These are phyloP conservation scores for Lithophane ornitopus DNA, from an alignment of 2,888 invertebrate genomes.

Conservation along the genomic window DNA sequence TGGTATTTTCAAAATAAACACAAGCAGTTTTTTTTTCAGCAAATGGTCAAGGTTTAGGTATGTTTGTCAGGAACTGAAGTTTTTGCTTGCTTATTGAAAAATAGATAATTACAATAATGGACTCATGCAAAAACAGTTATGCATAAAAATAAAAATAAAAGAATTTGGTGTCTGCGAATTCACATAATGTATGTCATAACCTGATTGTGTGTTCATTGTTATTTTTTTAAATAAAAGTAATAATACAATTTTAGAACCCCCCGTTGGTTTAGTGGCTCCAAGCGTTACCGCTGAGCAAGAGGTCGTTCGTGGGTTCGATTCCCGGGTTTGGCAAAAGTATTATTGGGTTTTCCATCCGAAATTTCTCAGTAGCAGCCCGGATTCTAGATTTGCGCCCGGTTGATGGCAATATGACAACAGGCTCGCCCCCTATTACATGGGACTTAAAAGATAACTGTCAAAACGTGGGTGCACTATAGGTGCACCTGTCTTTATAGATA, in stretches of 20 bases:
- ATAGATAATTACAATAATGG: conserved; percentile 8
- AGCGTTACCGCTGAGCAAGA: not conserved
- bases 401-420: not conserved
- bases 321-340: not conserved
- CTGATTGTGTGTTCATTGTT: not conserved
- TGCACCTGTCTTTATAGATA: too few species aligned
- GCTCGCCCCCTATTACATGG: not conserved
- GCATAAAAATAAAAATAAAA: not conserved
- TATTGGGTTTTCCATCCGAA: not conserved
- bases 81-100: conserved; percentile 29
- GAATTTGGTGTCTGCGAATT: not conserved
- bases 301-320: not conserved
- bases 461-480: not conserved
- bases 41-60: conserved; percentile 1
- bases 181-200: not conserved
- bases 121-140: conserved; percentile 16
- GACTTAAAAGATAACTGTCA: not conserved
- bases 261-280: too few species aligned
- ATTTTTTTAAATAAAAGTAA: not conserved
- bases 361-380: not conserved
- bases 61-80: conserved; percentile 12
- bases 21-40: not conserved
- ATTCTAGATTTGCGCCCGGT: not conserved
- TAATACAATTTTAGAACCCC: not conserved
- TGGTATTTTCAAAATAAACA: not conserved